phyloP scores from a whole-genome alignment of 2,888 invertebrate genomes.

The Vandiemenella viatica region DNA sequence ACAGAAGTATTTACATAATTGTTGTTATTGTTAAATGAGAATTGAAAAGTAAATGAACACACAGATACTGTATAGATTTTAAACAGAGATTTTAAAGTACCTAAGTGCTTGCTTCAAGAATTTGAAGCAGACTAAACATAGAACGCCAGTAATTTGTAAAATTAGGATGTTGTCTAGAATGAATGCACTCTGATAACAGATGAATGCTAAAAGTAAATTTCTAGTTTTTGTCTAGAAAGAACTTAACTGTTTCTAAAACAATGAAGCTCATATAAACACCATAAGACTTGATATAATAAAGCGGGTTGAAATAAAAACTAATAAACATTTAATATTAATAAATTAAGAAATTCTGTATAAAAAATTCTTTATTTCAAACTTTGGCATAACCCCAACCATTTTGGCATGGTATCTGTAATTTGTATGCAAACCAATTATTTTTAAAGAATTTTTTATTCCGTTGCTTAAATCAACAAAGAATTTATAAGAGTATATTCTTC shows the following conservation, averaged over 20 bases:
- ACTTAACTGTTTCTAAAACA: slow-evolving; percentile 1
- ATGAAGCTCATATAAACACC: slow-evolving; percentile 14
- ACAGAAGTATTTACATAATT: neutral
- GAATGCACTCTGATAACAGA: slow-evolving; percentile 11
- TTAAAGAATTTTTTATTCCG: neutral
- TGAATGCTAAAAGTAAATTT: slow-evolving; percentile 10
- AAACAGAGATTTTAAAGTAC: slow-evolving; percentile 9
- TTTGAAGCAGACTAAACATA: slow-evolving; percentile 9
- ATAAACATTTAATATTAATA: slow-evolving; percentile 8
- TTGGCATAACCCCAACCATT: neutral
- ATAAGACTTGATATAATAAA: slow-evolving; percentile 15
- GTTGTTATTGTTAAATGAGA: slow-evolving; percentile 7
- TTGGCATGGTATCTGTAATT: neutral
- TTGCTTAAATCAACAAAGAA: neutral
- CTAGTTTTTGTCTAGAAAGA: slow-evolving; percentile 12
- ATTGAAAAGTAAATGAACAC: slow-evolving; percentile 2
- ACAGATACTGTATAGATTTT: slow-evolving; percentile 7
- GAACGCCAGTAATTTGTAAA: slow-evolving; percentile 6
- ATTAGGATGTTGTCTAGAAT: slow-evolving; percentile 7
- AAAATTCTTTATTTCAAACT: neutral
- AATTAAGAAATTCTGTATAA: slow-evolving; percentile 5
- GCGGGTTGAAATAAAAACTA: slow-evolving; percentile 13
- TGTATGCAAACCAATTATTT: neutral
- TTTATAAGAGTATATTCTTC: neutral
- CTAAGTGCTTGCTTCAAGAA: slow-evolving; percentile 13